These are phyloP conservation scores for Theonella swinhoei DNA, from an alignment of 37 sponge, comb jelly and placozoan genomes.

Conservation along the genomic window DNA sequence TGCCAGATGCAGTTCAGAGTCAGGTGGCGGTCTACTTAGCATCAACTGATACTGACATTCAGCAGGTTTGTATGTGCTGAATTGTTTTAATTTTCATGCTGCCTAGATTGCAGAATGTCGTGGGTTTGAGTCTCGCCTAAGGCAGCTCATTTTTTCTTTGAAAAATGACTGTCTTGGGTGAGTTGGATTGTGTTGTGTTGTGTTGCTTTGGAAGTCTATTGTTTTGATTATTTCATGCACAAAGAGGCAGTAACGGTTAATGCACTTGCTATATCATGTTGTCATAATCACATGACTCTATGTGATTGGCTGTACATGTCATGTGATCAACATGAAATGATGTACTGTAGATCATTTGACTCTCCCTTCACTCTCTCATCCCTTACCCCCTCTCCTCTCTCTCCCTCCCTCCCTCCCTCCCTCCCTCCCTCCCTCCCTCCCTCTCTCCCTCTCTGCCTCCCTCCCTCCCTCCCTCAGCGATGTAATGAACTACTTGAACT, in stretches of 20 bases:
- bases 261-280: not conserved
- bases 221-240: not conserved
- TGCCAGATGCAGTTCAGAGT: conserved; percentile 54
- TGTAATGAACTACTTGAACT: conserved; percentile 75
- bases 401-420: conserved; percentile 11
- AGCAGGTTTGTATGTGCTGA: conserved; percentile 52
- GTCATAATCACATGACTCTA: not conserved
- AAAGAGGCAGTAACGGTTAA: not conserved
- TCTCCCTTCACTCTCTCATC: not conserved
- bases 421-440: conserved; percentile 8
- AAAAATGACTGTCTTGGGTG: no score
- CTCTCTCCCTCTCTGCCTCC: conserved; percentile 36
- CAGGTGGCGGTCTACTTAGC: conserved; percentile 47
- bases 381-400: not conserved
- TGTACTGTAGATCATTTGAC: not conserved
- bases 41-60: conserved; percentile 59
- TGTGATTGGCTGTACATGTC: conserved; percentile 26
- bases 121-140: no score
- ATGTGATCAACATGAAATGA: no score
- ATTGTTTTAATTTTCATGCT: not conserved
- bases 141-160: no score
- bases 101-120: no score
- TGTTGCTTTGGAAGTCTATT: not conserved
- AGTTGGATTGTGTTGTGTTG: not conserved
- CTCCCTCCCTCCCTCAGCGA: conserved; percentile 43